Base-by-base conservation (phyloP, 2,797 vertebrate genomes). In the Cottoperca gobio region DNA sequence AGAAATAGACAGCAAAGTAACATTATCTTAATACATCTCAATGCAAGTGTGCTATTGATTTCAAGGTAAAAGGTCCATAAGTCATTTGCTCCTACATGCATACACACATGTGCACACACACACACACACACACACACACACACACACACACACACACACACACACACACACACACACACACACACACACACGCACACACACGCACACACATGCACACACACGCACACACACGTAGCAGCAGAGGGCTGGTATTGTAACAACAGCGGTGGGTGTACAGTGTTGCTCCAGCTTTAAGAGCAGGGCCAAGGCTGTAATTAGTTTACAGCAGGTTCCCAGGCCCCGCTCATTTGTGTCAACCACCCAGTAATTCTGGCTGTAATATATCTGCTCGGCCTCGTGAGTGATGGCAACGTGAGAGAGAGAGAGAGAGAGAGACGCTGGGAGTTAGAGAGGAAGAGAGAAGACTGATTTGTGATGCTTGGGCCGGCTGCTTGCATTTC, bases 321-420 rank as follows among this genome's bases (percentile, higher is more conserved):
- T 87, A 86, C 86, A 91, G 88, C 89, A 88, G 91, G 91, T 90
- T 94, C 86, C 73, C 86, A 76, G 90, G 85, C 87, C 87, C 80
- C 46, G 67, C 91, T 94, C 92, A 92, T 94, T 94, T 94, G 91
- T 93, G 93, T 95, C 93, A 94, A 88, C 73, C 87, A 76, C 82
- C 70, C 83, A 92, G 90, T 94, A 92, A 94, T 92, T 86, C 92
- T 87, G 88, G 58, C 87, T 91, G 91, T 92, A 93, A 95, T 94
- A 92, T 93, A 94, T 80, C 76, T 70, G 81, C 77, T 28, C 61
- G 37, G 28, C 66, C 75, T 39, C 1, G 39, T 91, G 91, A 94
- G 66, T 93, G 93, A 95, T 92, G 81, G 87, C 62, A 73, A 70
- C 14, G 37, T 59, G 68, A 61, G 33, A 26, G 50, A 39, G 43